Evolutionary conservation across 1,140 invertebrate genomes (phyloP).

Genomic region (Aphelenchoides fujianensis): DNA sequence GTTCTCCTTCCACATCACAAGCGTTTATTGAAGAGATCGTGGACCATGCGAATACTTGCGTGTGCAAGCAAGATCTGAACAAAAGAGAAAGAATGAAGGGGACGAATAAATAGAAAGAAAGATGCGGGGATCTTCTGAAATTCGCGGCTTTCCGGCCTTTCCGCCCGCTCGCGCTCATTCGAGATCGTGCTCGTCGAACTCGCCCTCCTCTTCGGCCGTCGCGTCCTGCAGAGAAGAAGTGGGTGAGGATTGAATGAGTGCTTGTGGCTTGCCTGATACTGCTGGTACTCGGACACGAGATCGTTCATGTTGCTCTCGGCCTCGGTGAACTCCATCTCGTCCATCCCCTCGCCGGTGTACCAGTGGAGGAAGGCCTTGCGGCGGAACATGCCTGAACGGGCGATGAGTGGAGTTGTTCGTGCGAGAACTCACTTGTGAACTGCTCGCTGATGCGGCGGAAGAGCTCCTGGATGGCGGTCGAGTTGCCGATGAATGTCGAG

Average conservation of each 20-base stretch:
- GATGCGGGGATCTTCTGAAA: too few species aligned
- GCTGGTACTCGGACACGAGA: slow-evolving; percentile 84
- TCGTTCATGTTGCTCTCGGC: slow-evolving; percentile 78
- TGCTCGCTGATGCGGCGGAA: slow-evolving; percentile 76
- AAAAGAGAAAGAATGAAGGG: too few species aligned
- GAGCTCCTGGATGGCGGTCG: slow-evolving; percentile 75
- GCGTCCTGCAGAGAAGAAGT: too few species aligned
- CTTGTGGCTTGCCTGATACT: too few species aligned
- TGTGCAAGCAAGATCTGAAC: too few species aligned
- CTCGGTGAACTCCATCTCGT: slow-evolving; percentile 72
- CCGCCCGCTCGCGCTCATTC: too few species aligned
- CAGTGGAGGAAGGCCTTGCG: slow-evolving; percentile 87
- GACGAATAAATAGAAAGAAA: too few species aligned
- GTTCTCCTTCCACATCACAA: too few species aligned
- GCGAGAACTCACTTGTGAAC: slow-evolving; percentile 64
- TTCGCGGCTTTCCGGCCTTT: too few species aligned
- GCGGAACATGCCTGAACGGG: slow-evolving; percentile 75
- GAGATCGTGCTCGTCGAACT: slow-evolving; percentile 32
- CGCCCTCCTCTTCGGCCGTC: slow-evolving; percentile 43
- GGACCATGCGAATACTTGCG: too few species aligned
- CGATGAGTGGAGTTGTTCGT: slow-evolving; percentile 26
- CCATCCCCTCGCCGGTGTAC: slow-evolving; percentile 72
- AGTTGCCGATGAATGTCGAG: slow-evolving; percentile 67
- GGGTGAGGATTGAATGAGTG: too few species aligned
- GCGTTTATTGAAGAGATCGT: too few species aligned